Percentiles rank a stretch among this genome's conserved stretches.
Conservation (phyloP, 2,888 invertebrate genomes). For the Noctua janthe region DNA sequence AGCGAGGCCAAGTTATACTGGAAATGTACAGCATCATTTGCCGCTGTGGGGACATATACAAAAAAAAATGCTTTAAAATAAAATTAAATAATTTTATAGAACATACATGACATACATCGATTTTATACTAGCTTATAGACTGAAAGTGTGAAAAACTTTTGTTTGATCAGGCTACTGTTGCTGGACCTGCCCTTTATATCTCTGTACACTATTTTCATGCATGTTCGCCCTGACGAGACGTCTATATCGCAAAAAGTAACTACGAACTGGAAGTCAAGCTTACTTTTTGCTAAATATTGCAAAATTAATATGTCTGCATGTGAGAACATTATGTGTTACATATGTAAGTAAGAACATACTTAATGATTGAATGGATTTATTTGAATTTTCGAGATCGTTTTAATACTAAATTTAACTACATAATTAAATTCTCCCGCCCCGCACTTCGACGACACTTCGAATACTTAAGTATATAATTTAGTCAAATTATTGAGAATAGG, state of each 20-base stretch:
- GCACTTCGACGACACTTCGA: background rate
- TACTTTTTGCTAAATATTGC: background rate
- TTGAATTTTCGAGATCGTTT: background rate
- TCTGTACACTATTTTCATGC: background rate
- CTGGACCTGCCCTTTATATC: background rate
- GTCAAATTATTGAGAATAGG: slow-evolving; percentile 4
- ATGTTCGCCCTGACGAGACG: no score
- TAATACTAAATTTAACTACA: background rate
- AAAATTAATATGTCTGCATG: background rate
- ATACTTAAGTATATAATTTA: background rate
- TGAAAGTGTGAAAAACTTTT: background rate
- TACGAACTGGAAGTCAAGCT: background rate
- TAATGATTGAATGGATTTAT: background rate
- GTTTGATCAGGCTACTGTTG: background rate
- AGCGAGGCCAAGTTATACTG: no score
- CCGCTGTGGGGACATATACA: no score
- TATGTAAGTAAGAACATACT: background rate
- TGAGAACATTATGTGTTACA: background rate
- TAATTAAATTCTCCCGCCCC: background rate
- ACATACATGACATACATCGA: background rate
- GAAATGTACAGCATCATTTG: no score
- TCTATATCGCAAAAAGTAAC: background rate
- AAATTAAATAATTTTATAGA: background rate
- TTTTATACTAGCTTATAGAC: background rate
- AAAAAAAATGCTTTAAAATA: background rate